phyloP scores from a whole-genome alignment of 2,888 invertebrate genomes.

The Drosophila paranaensis region DNA sequence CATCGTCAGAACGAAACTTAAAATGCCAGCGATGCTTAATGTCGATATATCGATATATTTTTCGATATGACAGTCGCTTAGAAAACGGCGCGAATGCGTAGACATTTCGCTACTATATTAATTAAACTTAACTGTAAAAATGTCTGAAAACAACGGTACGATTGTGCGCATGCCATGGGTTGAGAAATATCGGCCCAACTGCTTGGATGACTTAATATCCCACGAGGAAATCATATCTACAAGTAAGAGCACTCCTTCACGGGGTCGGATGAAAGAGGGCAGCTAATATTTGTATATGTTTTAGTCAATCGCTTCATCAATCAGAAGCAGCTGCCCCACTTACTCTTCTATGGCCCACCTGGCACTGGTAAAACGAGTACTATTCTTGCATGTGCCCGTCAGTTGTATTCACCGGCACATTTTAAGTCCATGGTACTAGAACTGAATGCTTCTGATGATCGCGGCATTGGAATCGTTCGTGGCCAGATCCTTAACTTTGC shows the following conservation, averaged over 20 bases:
- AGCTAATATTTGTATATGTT: constrained; percentile 49
- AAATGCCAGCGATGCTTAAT: neutral
- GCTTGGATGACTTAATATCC: constrained; percentile 96
- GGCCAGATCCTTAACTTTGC: constrained; percentile 98
- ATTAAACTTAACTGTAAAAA: constrained; percentile 1
- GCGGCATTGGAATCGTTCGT: constrained; percentile 97
- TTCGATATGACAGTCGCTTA: constrained; percentile 15
- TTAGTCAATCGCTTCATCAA: constrained; percentile 94
- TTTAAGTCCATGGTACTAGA: constrained; percentile 97
- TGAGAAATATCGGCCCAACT: constrained; percentile 98
- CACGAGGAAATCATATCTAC: constrained; percentile 98
- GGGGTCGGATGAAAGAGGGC: neutral
- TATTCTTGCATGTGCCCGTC: constrained; percentile 96
- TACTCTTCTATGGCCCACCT: constrained; percentile 98
- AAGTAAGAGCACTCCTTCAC: constrained; percentile 88
- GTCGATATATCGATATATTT: constrained; percentile 43
- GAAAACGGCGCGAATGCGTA: constrained; percentile 57
- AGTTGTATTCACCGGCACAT: constrained; percentile 95
- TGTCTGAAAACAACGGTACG: constrained; percentile 49
- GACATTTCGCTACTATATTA: constrained; percentile 8
- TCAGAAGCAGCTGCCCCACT: constrained; percentile 96
- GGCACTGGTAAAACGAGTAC: constrained; percentile 99
- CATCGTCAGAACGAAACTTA: neutral
- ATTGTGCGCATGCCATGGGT: constrained; percentile 88
- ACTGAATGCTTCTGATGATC: constrained; percentile 98